These are phyloP conservation scores for Cerceris rybyensis DNA, from an alignment of 2,888 invertebrate species.

Conservation along the genomic window DNA sequence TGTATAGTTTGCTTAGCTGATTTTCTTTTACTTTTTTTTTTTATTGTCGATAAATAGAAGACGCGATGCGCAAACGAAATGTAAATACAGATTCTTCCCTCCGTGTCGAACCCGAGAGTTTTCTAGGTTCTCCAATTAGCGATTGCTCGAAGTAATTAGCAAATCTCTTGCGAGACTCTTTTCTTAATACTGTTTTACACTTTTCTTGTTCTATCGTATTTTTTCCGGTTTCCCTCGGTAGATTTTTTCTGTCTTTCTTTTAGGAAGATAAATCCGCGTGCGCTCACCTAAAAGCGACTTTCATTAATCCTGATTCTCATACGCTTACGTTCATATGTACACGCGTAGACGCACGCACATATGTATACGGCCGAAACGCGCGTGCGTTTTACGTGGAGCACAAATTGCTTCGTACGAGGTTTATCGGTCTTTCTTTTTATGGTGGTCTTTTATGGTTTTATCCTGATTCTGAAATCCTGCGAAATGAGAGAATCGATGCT, in stretches of 20 bases:
- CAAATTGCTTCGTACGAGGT: not conserved
- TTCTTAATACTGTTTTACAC: not conserved
- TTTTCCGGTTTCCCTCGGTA: slow-evolving; percentile 22
- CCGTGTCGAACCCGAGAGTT: not conserved
- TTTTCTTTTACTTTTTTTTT: not conserved
- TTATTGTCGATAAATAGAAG: slow-evolving; percentile 62
- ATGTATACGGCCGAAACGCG: slow-evolving; percentile 17
- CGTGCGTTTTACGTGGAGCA: slow-evolving; percentile 12
- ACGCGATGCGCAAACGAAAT: slow-evolving; percentile 13
- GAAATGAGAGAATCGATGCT: no score
- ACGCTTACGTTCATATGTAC: slow-evolving; percentile 17
- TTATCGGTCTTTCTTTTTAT: not conserved
- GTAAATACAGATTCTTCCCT: slow-evolving; percentile 1
- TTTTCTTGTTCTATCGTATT: not conserved
- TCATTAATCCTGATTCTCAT: slow-evolving; percentile 14
- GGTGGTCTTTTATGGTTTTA: not conserved
- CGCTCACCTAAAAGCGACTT: slow-evolving; percentile 45
- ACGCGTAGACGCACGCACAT: slow-evolving; percentile 16
- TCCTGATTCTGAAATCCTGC: not conserved
- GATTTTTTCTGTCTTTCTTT: slow-evolving; percentile 17
- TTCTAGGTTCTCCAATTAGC: not conserved
- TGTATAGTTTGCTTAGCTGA: not conserved
- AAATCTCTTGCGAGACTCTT: not conserved
- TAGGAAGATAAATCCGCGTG: slow-evolving; percentile 10
- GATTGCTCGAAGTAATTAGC: not conserved